Evolutionary conservation across 2,797 vertebrate genomes (phyloP).

Genomic region (Hafferia zeledoni): DNA sequence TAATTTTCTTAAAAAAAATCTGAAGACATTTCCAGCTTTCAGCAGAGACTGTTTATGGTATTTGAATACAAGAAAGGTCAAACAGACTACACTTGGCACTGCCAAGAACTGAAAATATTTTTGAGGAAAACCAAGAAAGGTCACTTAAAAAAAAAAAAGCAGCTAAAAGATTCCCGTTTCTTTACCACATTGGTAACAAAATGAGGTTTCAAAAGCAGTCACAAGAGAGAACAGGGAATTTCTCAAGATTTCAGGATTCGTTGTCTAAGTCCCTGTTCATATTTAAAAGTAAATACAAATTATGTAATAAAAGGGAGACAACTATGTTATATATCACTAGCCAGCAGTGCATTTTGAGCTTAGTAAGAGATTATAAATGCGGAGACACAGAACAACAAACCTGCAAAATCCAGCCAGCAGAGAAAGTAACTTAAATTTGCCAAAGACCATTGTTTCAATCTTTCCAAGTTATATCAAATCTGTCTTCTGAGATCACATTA

Average conservation of each 20-base stretch:
- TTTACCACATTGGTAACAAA: not conserved
- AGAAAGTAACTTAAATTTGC: not conserved
- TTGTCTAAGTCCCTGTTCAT: not conserved
- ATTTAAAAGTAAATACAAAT: not conserved
- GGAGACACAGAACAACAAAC: not conserved
- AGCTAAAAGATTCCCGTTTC: not conserved
- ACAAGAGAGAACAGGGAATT: slow-evolving; percentile 1
- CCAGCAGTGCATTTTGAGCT: not conserved
- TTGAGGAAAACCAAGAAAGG: not conserved
- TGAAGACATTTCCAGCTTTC: not conserved
- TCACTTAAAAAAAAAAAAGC: not conserved
- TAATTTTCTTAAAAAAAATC: not conserved
- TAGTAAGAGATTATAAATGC: not conserved
- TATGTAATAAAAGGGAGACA: not conserved
- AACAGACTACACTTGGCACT: not conserved
- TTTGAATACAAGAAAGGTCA: not conserved
- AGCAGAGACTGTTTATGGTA: not conserved
- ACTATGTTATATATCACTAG: not conserved
- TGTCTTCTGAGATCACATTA: not conserved
- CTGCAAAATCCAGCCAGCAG: not conserved
- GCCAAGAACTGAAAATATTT: not conserved
- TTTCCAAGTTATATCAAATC: not conserved
- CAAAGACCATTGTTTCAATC: not conserved
- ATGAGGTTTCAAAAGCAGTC: slow-evolving; percentile 30
- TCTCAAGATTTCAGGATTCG: not conserved